Conservation (phyloP, 1,140 invertebrate species). For the Paracyclopina nana region DNA sequence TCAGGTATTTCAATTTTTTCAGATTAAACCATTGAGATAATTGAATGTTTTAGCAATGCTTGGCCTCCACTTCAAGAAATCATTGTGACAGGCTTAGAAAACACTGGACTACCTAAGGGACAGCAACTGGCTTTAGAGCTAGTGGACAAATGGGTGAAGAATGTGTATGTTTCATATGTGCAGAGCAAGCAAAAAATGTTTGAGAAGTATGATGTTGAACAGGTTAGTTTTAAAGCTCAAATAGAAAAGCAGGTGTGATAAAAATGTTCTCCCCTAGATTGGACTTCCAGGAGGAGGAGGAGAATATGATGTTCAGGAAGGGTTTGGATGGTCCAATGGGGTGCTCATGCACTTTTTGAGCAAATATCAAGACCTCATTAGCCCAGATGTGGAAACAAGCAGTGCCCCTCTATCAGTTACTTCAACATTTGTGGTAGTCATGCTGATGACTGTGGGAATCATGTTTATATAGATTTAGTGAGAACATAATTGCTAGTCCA, state of each 20-base stretch:
- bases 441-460: too few relatives aligned
- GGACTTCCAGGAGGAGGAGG: conserved; percentile 63
- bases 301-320: conserved; percentile 67
- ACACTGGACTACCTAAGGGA: conserved; percentile 40
- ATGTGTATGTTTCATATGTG: conserved; percentile 30
- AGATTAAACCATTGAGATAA: background rate
- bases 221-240: conserved; percentile 6
- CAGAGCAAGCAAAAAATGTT: conserved; percentile 38
- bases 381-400: background rate
- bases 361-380: conserved; percentile 34
- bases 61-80: conserved; percentile 13
- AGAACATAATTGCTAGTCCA: too few relatives aligned
- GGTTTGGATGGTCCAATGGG: conserved; percentile 90
- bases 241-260: background rate
- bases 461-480: too few relatives aligned
- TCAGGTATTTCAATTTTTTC: conserved; percentile 22
- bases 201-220: conserved; percentile 62
- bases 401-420: too few relatives aligned
- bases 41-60: background rate
- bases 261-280: conserved; percentile 25
- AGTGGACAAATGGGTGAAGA: conserved; percentile 26
- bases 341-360: conserved; percentile 53
- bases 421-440: too few relatives aligned
- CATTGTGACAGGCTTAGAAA: conserved; percentile 30
- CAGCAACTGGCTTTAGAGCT: conserved; percentile 46